Base-by-base conservation (phyloP, 2,888 invertebrate genomes). In the Aphidoletes aphidimyza region DNA sequence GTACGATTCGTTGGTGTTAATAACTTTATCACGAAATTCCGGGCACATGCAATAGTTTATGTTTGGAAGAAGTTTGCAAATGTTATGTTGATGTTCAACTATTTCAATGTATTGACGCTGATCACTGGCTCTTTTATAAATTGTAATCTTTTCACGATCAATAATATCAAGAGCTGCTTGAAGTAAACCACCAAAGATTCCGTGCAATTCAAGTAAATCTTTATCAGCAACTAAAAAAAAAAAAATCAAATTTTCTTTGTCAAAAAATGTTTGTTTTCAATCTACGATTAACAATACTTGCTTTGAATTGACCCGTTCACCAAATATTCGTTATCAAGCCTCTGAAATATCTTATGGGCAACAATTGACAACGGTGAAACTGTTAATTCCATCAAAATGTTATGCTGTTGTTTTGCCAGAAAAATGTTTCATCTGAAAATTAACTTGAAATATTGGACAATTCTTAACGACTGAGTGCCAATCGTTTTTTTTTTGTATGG, bases 11-110 rank as follows among this genome's bases (percentile, higher is more conserved):
- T 90, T 90, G 42, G 89, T 88, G 83, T 91, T 91, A 83, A 95
- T 88, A 36, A 95, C 94, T 85, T 91, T 88, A 49, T 88, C 88
- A 83, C 90, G 90, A 86, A 94, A 95, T 0, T 92, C 92, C n/a
- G 87, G 89, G 87, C 95, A 95, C 11, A 92, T 91, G 86, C 95
- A 95, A 88, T 91, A 95, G 88, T 94, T 95, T 11, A 93, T 89
- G 36, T 91, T 89, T 0, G 93, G 92, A 86, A 94, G 93, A 39
- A 95, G 88, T 84, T 92, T 92, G 86, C 93, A 93, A 84, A 92
- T 91, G n/a, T 91, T 90, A 81, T 91, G 90, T 6, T 91, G 91
- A 84, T 91, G 91, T 9, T 92, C 92, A 84, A 90, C 90, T 5
- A 94, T 90, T 91, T 94, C 93, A 69, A 92, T 90, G 26, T 94